Percentiles rank a stretch among this genome's conserved stretches.
phyloP scores from a whole-genome alignment of 2,113 vertebrate species.

The Microtus montanus region DNA sequence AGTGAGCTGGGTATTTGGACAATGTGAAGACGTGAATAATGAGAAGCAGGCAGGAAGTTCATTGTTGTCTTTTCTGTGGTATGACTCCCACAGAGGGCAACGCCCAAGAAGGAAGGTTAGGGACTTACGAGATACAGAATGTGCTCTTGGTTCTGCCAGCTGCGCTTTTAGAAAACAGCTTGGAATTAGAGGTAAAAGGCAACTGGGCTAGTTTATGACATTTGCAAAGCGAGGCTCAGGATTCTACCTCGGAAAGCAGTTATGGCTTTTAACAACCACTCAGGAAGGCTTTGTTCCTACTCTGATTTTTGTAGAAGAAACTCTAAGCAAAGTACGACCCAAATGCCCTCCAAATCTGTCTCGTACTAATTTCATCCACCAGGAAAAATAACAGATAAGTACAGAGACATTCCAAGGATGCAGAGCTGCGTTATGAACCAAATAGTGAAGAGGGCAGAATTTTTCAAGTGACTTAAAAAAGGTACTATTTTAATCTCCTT shows the following conservation, averaged over 20 bases:
- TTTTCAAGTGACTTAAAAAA: background rate
- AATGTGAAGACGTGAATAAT: background rate
- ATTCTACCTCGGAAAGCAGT: background rate
- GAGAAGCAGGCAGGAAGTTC: background rate
- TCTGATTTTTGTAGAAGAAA: background rate
- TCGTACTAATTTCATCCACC: background rate
- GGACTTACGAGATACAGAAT: background rate
- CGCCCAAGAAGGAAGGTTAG: background rate
- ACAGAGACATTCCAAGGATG: background rate
- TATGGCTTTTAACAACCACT: background rate
- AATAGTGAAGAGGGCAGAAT: background rate
- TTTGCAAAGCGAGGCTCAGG: slow-evolving; percentile 1
- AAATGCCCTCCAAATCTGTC: background rate
- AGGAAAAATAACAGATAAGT: background rate
- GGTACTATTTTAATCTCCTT: background rate
- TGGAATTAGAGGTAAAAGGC: background rate
- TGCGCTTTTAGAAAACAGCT: background rate
- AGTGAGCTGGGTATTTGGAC: background rate
- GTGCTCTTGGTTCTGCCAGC: background rate
- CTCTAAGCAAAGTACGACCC: background rate
- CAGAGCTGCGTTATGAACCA: background rate
- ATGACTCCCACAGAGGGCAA: background rate
- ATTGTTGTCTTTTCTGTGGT: background rate
- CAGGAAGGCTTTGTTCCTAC: background rate
- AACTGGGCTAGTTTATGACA: background rate